A percentile compares a stretch with the other conserved stretches of the same genome.
Evolutionary conservation across 2,888 invertebrate species (phyloP).

Genomic region (Oasisia sp.): DNA sequence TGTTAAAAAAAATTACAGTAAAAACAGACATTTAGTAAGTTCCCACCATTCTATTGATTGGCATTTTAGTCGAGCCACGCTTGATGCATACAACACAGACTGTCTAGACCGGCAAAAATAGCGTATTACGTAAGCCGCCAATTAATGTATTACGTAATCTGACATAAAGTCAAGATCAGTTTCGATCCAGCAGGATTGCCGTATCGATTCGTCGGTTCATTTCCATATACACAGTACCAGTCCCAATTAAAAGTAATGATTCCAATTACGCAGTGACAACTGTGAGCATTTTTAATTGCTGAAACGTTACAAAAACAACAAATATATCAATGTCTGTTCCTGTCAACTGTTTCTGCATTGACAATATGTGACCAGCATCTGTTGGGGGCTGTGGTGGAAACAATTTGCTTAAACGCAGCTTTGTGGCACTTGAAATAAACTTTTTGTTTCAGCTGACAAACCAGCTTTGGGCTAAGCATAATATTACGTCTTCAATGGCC

Average conservation of each 20-base stretch:
- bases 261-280: not conserved
- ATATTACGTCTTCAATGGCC: not conserved
- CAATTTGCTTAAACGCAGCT: not conserved
- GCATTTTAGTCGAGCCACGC: too few relatives aligned
- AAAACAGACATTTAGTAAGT: too few relatives aligned
- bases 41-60: too few relatives aligned
- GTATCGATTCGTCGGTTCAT: not conserved
- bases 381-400: not conserved
- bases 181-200: not conserved
- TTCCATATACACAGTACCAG: not conserved
- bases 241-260: not conserved
- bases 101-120: not conserved
- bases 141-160: not conserved
- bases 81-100: not conserved
- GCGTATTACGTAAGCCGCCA: not conserved
- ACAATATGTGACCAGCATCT: not conserved
- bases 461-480: not conserved
- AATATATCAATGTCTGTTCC: constrained; percentile 1
- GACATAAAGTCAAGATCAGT: not conserved
- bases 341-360: not conserved
- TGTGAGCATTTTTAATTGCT: not conserved
- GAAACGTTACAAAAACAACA: not conserved
- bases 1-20: too few relatives aligned
- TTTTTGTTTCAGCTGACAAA: not conserved
- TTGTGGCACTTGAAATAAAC: not conserved